phyloP scores from a whole-genome alignment of 2,888 invertebrate genomes.

The Leuctra nigra region DNA sequence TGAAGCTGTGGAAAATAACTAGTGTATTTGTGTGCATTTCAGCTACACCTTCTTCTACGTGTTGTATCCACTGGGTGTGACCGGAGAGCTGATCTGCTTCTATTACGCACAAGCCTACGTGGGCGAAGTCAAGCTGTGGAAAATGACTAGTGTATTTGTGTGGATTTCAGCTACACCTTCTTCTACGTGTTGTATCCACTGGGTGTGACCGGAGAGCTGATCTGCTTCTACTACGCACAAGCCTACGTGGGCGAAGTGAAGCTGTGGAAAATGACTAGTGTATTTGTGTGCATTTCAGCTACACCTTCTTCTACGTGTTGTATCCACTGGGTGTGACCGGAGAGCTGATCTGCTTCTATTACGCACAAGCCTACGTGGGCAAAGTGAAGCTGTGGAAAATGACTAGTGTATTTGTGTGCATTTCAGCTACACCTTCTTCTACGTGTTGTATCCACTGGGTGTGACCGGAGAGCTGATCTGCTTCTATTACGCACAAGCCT shows the following conservation, averaged over 20 bases:
- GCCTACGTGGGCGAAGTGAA: conserved; percentile 49
- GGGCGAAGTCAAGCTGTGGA: conserved; percentile 52
- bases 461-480: conserved; percentile 94
- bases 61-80: conserved; percentile 90
- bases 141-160: too few relatives aligned
- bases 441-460: conserved; percentile 86
- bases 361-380: conserved; percentile 58
- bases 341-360: conserved; percentile 87
- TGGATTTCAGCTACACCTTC: conserved; percentile 86
- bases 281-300: too few relatives aligned
- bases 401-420: too few relatives aligned
- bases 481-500: conserved; percentile 69
- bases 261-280: too few relatives aligned
- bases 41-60: conserved; percentile 90
- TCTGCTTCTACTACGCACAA: conserved; percentile 78
- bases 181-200: conserved; percentile 89
- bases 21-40: too few relatives aligned
- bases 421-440: conserved; percentile 90
- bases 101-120: conserved; percentile 66
- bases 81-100: conserved; percentile 91
- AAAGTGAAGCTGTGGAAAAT: conserved; percentile 56
- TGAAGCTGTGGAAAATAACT: too few relatives aligned
- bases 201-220: conserved; percentile 93
- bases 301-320: conserved; percentile 83
- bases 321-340: conserved; percentile 95